Evolutionary conservation across 2,797 vertebrate genomes (phyloP), one percentile per base, ranked within the genome.

Genomic region (Schizopygopsis malacanthus): DNA sequence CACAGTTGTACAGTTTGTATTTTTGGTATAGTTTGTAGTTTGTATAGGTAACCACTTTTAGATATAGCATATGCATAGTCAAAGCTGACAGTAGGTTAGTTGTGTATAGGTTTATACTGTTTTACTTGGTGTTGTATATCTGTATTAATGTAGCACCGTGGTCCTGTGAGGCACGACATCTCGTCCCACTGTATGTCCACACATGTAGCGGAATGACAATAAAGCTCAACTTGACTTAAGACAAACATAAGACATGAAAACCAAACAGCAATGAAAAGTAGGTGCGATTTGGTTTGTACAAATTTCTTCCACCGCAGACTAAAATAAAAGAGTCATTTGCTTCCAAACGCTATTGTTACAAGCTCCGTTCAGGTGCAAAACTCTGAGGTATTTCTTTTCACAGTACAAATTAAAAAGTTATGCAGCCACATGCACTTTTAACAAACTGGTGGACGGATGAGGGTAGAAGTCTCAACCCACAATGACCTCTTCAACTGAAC

Each of bases 401-500:
- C 2, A 0, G 65, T 37, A 52, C 25, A 59, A 85, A 77, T 41
- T 16, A 25, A 61, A 77, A 54, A 52, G 65, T 85, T 79, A 85
- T 37, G 20, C 4, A n/a, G 54, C 67, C 39, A 72, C 43, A 71
- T 37, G 77, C 16, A 10, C 54, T 85, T 85, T 72, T 43, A 39
- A 61, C 13, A 45, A 5, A 18, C 56, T 83, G 28, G 41, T 56
- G 41, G 65, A 41, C 1, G 39, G 28, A 28, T 37, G 52, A 54
- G 65, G 50, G 50, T 61, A 45, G 67, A 83, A 41, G 50, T 67
- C 39, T 78, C 50, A 70, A 78, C 61, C 50, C n/a, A 52, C n/a
- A 69, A 61, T 25, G 83, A 79, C 77, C 83, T 72, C 83, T 70
- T 85, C 39, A n/a, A 71, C 37, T 79, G 52, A 79, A 43, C 54